Conservation (phyloP, 2,888 invertebrate genomes). For the Acrobasis suavella region DNA sequence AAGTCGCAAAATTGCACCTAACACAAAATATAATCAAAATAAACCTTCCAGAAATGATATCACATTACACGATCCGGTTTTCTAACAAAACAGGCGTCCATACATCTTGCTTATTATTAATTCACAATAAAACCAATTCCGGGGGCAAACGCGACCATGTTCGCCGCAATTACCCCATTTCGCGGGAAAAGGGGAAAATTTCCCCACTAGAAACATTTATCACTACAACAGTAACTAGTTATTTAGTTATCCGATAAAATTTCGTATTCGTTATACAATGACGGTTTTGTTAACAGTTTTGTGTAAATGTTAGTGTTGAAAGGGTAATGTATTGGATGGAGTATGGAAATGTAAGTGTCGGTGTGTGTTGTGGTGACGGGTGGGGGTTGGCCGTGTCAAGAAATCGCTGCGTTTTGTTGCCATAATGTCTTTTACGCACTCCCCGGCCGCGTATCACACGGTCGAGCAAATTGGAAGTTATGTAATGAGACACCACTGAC, state of each 20-base stretch:
- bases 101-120: constrained; percentile 20
- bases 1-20: too few relatives aligned
- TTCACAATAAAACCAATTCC: constrained; percentile 16
- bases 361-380: constrained; percentile 24
- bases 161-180: constrained; percentile 24
- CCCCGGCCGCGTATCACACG: constrained; percentile 33
- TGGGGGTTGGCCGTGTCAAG: constrained; percentile 43
- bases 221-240: constrained; percentile 38
- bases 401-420: constrained; percentile 61
- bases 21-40: background rate
- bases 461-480: constrained; percentile 22
- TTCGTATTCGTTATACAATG: constrained; percentile 19
- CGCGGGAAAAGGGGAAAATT: constrained; percentile 30
- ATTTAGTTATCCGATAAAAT: constrained; percentile 26
- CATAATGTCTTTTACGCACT: constrained; percentile 52
- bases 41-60: background rate
- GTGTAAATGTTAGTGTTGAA: constrained; percentile 22
- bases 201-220: constrained; percentile 40
- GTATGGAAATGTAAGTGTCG: constrained; percentile 29
- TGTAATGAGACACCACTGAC: background rate
- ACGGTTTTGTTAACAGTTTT: constrained; percentile 16
- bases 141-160: constrained; percentile 17
- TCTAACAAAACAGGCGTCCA: background rate
- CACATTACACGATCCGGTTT: background rate
- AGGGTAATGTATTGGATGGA: constrained; percentile 37